A percentile compares a stretch with the other conserved stretches of the same genome.
phyloP scores from a whole-genome alignment of 2,113 vertebrate species.

The Toxotes chatareus region DNA sequence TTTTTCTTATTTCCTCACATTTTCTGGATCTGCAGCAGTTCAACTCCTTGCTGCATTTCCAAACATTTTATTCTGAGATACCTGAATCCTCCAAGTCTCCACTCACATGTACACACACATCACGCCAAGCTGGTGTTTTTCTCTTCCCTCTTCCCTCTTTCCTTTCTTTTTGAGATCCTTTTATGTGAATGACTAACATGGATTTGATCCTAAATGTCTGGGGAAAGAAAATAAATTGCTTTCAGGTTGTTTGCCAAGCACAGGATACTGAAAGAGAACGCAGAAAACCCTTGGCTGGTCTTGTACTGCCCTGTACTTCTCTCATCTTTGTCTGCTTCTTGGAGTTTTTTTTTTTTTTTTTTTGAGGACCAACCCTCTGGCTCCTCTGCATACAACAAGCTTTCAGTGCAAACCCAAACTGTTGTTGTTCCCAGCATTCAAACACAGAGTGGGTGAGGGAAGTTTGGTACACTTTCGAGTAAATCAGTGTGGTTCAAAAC shows the following conservation, averaged over 20 bases:
- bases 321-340: conserved; percentile 15
- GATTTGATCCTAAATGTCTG: conserved; percentile 41
- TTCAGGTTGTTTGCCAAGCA: conserved; percentile 40
- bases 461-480: conserved; percentile 47
- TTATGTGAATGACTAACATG: conserved; percentile 32
- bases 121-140: conserved; percentile 19
- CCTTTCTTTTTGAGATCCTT: conserved; percentile 28
- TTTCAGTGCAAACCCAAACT: conserved; percentile 35
- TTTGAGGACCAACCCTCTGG: conserved; percentile 16
- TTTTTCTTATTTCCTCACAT: background rate
- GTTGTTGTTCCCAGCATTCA: conserved; percentile 48
- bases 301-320: background rate
- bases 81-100: background rate
- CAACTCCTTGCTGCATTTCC: background rate
- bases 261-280: conserved; percentile 12
- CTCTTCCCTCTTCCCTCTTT: background rate
- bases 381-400: conserved; percentile 46
- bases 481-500: conserved; percentile 30
- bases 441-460: conserved; percentile 14
- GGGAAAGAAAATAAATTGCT: conserved; percentile 47
- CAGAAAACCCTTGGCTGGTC: background rate
- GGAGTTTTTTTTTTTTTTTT: background rate
- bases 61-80: conserved; percentile 14
- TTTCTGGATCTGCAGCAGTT: background rate
- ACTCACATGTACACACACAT: background rate